Conservation (phyloP, 2,797 vertebrate species). For the Tenualosa ilisha region DNA sequence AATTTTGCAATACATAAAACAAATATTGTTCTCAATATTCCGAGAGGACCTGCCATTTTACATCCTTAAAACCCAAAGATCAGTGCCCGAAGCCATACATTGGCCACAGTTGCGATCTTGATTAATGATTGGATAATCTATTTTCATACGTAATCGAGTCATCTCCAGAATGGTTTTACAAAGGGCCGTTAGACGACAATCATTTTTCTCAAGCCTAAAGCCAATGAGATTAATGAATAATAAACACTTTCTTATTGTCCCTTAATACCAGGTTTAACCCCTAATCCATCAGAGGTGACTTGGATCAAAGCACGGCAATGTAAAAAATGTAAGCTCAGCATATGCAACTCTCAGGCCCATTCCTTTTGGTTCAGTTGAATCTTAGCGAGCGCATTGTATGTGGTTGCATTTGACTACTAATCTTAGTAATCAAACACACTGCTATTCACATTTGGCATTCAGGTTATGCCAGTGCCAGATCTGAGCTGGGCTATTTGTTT, state of each 20-base stretch:
- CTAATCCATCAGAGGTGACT: background rate
- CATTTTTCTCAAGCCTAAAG: background rate
- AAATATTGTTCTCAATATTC: too few species aligned
- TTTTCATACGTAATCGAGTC: background rate
- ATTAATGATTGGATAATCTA: too few species aligned
- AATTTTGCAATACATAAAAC: too few species aligned
- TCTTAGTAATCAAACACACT: background rate
- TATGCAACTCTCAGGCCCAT: background rate
- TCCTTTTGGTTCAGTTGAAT: background rate
- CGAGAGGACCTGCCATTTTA: too few species aligned
- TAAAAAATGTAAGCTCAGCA: background rate
- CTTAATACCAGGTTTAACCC: background rate
- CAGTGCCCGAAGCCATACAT: background rate
- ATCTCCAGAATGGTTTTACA: background rate
- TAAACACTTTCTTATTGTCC: background rate
- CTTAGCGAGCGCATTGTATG: background rate
- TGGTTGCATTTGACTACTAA: background rate
- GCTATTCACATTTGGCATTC: background rate
- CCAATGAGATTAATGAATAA: too few species aligned
- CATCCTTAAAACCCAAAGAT: too few species aligned
- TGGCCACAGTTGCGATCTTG: too few species aligned
- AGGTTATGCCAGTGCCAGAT: background rate
- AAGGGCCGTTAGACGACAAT: too few species aligned
- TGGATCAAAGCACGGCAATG: background rate
- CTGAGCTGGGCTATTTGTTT: background rate